Evolutionary conservation across 2,888 invertebrate genomes (phyloP).

Genomic region (Hesperia comma): DNA sequence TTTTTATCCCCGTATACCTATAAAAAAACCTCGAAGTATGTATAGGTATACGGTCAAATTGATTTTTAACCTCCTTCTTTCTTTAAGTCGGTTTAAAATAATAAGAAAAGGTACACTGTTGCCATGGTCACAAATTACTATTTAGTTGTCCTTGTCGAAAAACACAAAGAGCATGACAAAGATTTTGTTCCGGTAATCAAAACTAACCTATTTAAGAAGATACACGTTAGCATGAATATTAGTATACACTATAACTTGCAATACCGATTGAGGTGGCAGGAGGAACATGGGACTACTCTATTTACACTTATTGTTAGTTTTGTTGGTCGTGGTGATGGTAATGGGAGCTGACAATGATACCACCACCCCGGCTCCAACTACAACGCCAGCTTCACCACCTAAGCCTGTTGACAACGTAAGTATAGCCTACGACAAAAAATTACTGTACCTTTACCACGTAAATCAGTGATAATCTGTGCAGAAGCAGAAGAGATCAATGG

Average conservation of each 20-base stretch:
- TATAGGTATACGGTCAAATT: too few relatives aligned
- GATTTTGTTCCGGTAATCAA: conserved; percentile 43
- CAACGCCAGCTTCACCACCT: not conserved
- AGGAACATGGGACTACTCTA: conserved; percentile 46
- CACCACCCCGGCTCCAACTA: conserved; percentile 41
- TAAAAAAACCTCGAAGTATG: too few relatives aligned
- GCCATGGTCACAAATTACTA: not conserved
- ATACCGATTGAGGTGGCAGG: not conserved
- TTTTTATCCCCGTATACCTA: too few relatives aligned
- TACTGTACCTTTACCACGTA: too few relatives aligned
- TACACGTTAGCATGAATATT: conserved; percentile 38
- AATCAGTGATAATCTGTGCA: too few relatives aligned
- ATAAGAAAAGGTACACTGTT: too few relatives aligned
- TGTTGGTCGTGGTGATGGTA: conserved; percentile 40
- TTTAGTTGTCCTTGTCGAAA: not conserved
- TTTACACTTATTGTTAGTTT: conserved; percentile 43
- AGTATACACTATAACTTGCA: conserved; percentile 6
- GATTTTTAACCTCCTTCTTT: too few relatives aligned
- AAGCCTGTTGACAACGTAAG: conserved; percentile 22
- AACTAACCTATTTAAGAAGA: conserved; percentile 43
- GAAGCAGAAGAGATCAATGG: too few relatives aligned
- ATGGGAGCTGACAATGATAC: conserved; percentile 46
- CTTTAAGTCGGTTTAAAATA: too few relatives aligned
- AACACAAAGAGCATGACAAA: conserved; percentile 36
- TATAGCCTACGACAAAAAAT: not conserved